A percentile compares a stretch with the other conserved stretches of the same genome.
These are phyloP conservation scores for Plectus sambesii DNA, from an alignment of 1,140 invertebrate genomes.

Conservation along the genomic window DNA sequence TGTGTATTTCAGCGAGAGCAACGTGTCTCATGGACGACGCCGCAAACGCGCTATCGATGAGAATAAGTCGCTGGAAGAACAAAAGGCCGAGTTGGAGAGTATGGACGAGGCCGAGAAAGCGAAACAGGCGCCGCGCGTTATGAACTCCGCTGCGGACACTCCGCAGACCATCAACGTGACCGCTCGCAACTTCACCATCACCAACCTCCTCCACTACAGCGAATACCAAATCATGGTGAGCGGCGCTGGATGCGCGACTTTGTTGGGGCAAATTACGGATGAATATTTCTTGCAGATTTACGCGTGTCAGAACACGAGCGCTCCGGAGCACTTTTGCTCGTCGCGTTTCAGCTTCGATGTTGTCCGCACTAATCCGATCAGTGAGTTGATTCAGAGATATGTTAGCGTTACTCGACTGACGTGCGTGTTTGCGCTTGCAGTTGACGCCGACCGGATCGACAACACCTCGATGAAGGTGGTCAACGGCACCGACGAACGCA, in stretches of 20 bases:
- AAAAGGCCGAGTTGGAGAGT: slow-evolving; percentile 5
- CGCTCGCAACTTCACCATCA: slow-evolving; percentile 30
- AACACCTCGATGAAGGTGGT: slow-evolving; percentile 18
- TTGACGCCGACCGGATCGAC: slow-evolving; percentile 23
- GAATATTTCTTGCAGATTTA: slow-evolving; percentile 28
- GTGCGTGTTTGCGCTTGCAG: slow-evolving; percentile 1
- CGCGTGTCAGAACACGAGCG: slow-evolving; percentile 30
- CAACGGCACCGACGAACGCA: slow-evolving; percentile 8
- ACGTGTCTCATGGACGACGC: slow-evolving; percentile 6
- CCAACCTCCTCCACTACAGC: slow-evolving; percentile 49
- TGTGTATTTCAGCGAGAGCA: slow-evolving; percentile 7
- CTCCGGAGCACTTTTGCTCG: slow-evolving; percentile 25
- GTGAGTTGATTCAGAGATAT: slow-evolving; percentile 21
- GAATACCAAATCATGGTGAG: slow-evolving; percentile 51
- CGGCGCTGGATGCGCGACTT: slow-evolving; percentile 11
- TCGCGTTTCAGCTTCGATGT: slow-evolving; percentile 18
- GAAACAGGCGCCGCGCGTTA: too few relatives aligned
- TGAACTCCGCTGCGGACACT: not conserved
- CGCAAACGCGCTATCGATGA: slow-evolving; percentile 6
- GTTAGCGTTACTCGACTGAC: slow-evolving; percentile 31
- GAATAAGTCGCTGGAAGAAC: slow-evolving; percentile 8
- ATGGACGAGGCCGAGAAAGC: slow-evolving; percentile 48
- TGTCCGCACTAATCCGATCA: slow-evolving; percentile 24
- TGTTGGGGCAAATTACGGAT: not conserved
- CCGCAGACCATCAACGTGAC: slow-evolving; percentile 39